phyloP scores from a whole-genome alignment of 37 sponge, comb jelly and placozoan species.

The Axinella damicornis region DNA sequence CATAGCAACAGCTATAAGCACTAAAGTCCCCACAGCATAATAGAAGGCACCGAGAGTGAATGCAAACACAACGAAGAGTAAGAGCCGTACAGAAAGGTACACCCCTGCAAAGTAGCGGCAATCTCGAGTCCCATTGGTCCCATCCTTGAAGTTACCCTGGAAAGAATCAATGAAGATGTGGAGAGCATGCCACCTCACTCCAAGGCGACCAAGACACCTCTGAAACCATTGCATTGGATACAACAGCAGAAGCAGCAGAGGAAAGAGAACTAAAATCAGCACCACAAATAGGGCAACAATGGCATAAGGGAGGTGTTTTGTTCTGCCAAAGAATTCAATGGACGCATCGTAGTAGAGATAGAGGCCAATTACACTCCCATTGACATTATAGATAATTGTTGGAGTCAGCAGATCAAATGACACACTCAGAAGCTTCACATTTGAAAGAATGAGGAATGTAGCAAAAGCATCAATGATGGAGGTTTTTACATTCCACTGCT shows the following conservation, averaged over 20 bases:
- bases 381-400: slow-evolving; percentile 1
- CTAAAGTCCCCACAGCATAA: background rate
- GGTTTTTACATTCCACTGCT: slow-evolving; percentile 15
- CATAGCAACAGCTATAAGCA: background rate
- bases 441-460: slow-evolving; percentile 46
- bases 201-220: background rate
- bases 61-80: background rate
- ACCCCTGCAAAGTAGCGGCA: slow-evolving; percentile 29
- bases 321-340: slow-evolving; percentile 9
- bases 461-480: slow-evolving; percentile 47
- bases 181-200: background rate
- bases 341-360: slow-evolving; percentile 22
- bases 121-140: slow-evolving; percentile 35
- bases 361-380: background rate
- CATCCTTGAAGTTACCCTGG: slow-evolving; percentile 31
- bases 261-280: slow-evolving; percentile 24
- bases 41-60: background rate
- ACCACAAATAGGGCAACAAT: slow-evolving; percentile 24
- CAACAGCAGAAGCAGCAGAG: slow-evolving; percentile 2
- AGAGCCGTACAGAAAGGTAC: background rate
- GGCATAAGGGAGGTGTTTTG: slow-evolving; percentile 37
- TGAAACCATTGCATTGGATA: slow-evolving; percentile 12
- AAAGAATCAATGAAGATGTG: slow-evolving; percentile 23
- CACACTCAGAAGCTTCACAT: slow-evolving; percentile 36
- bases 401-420: slow-evolving; percentile 28